Percentiles rank a stretch among this genome's conserved stretches.
phyloP scores from a whole-genome alignment of 2,113 vertebrate genomes.

The Eupsittula cactorum region DNA sequence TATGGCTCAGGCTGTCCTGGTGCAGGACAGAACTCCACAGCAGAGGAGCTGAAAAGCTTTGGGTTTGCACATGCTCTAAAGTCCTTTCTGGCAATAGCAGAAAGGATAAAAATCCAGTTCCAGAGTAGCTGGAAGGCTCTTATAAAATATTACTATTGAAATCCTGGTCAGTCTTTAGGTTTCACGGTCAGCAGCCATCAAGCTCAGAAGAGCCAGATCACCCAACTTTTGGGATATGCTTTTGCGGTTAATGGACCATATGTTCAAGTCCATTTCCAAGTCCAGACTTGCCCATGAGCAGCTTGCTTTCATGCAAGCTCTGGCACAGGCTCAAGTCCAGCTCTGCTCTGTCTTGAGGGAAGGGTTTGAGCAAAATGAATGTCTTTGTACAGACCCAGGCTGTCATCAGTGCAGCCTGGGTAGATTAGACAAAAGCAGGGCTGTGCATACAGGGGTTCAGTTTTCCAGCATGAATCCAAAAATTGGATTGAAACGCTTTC shows the following conservation, averaged over 20 bases:
- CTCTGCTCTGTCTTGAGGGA: background rate
- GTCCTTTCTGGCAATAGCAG: background rate
- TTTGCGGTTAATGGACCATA: background rate
- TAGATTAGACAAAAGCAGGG: background rate
- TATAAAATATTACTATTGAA: background rate
- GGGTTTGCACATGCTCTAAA: background rate
- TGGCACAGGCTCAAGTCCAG: background rate
- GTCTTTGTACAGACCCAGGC: background rate
- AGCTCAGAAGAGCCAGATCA: background rate
- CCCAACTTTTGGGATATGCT: background rate
- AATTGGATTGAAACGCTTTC: background rate
- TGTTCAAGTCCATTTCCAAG: background rate
- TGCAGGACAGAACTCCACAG: background rate
- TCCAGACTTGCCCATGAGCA: background rate
- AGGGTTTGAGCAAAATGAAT: background rate
- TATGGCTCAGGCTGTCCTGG: background rate
- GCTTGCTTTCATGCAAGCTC: background rate
- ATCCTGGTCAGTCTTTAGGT: background rate
- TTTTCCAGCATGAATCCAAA: background rate
- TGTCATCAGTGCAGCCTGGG: background rate
- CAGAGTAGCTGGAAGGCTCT: background rate
- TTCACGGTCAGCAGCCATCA: background rate
- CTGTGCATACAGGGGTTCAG: background rate
- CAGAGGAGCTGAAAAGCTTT: background rate
- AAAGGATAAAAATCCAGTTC: background rate